Percentiles rank a stretch among this genome's conserved stretches.
Evolutionary conservation across 2,888 invertebrate genomes (phyloP).

Genomic region (Lapara coniferarum): DNA sequence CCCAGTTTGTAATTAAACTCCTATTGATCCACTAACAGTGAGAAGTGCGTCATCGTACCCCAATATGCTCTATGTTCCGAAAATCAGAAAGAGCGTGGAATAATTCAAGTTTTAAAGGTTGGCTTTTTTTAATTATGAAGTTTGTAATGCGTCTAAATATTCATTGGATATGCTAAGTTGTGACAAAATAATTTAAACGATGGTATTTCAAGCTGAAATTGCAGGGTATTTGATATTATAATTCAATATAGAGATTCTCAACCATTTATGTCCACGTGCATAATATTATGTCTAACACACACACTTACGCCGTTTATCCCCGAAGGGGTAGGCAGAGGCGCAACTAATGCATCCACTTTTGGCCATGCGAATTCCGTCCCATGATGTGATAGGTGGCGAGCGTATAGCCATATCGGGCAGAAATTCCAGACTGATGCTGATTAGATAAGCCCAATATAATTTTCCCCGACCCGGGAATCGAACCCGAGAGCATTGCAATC

Average conservation of each 20-base stretch:
- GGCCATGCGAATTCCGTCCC: too few relatives aligned
- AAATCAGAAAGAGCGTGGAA: conserved; percentile 10
- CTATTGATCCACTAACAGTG: conserved; percentile 23
- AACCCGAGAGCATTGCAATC: too few relatives aligned
- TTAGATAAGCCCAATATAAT: too few relatives aligned
- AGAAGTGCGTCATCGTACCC: conserved; percentile 26
- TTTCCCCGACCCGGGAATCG: too few relatives aligned
- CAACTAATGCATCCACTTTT: too few relatives aligned
- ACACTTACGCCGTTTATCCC: too few relatives aligned
- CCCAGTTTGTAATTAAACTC: conserved; percentile 57
- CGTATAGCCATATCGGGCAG: too few relatives aligned
- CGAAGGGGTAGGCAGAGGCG: too few relatives aligned
- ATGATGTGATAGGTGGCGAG: too few relatives aligned
- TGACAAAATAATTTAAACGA: conserved; percentile 11
- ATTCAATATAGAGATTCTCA: conserved; percentile 27
- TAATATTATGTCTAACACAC: neutral
- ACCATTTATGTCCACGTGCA: neutral
- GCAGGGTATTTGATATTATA: neutral
- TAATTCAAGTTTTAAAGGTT: neutral
- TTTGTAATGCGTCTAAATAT: neutral
- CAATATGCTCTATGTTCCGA: neutral
- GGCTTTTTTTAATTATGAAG: neutral
- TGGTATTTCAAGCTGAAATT: conserved; percentile 7
- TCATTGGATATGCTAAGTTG: conserved; percentile 8
- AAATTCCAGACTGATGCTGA: too few relatives aligned